A percentile compares a stretch with the other conserved stretches of the same genome.
Evolutionary conservation across 2,113 vertebrate genomes (phyloP).

Genomic region (Plotosus lineatus): DNA sequence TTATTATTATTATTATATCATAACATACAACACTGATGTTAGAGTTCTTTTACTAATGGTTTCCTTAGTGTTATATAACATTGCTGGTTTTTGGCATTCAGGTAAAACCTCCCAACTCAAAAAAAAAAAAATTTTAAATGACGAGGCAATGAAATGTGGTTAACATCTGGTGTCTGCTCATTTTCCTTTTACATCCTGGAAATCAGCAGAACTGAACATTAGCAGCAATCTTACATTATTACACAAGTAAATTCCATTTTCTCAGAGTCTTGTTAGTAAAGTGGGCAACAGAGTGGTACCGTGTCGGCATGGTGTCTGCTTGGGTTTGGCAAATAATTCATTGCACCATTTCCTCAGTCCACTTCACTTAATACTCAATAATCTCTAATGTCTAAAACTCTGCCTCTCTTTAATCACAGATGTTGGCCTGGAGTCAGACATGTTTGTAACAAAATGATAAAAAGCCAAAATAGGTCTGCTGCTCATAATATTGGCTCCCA

Average conservation of each 20-base stretch:
- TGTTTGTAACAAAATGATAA: slow-evolving; percentile 54
- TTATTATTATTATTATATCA: slow-evolving; percentile 60
- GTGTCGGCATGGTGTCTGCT: background rate
- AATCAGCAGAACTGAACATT: slow-evolving; percentile 57
- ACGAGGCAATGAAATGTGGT: slow-evolving; percentile 57
- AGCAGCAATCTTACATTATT: slow-evolving; percentile 63
- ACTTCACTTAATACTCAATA: background rate
- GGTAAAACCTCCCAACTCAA: slow-evolving; percentile 52
- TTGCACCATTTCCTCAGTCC: background rate
- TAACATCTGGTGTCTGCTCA: slow-evolving; percentile 48
- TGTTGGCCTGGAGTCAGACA: slow-evolving; percentile 51
- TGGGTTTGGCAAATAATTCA: slow-evolving; percentile 8
- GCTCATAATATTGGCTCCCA: slow-evolving; percentile 36
- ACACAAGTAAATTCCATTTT: slow-evolving; percentile 46
- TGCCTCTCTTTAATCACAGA: background rate
- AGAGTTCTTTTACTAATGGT: slow-evolving; percentile 59
- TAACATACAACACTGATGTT: slow-evolving; percentile 66
- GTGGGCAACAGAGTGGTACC: slow-evolving; percentile 20
- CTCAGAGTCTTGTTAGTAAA: slow-evolving; percentile 16
- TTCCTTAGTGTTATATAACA: slow-evolving; percentile 67
- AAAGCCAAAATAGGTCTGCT: slow-evolving; percentile 17
- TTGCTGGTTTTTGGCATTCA: slow-evolving; percentile 71
- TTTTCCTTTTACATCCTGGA: slow-evolving; percentile 68
- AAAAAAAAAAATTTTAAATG: background rate
- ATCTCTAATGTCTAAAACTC: background rate